Conservation (phyloP, 2,113 vertebrate genomes). For the Promerops cafer region DNA sequence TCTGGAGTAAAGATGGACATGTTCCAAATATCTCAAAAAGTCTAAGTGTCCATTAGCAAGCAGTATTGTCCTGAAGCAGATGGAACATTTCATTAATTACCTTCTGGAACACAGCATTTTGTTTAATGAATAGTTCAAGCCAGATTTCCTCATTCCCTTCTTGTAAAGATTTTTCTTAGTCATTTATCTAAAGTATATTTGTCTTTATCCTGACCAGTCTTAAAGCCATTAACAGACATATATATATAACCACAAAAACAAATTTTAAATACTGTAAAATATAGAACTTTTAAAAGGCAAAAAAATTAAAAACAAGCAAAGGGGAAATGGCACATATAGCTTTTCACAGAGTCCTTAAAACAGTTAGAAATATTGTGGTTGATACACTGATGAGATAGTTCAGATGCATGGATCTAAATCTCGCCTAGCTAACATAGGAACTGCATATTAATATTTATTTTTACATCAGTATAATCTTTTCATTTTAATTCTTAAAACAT, state of each 20-base stretch:
- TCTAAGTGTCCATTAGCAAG: neutral
- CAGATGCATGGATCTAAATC: neutral
- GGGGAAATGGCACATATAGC: neutral
- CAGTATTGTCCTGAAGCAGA: neutral
- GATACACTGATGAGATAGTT: neutral
- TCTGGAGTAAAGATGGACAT: neutral
- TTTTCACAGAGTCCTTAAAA: neutral
- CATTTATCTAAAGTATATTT: neutral
- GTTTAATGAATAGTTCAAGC: neutral
- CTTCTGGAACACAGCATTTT: neutral
- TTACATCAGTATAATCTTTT: neutral
- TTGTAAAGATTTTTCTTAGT: neutral
- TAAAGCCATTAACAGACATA: neutral
- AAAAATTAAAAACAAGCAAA: neutral
- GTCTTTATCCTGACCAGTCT: neutral
- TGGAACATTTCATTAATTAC: neutral
- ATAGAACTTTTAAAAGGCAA: neutral
- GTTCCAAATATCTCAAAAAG: neutral
- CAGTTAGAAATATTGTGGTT: neutral
- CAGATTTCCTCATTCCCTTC: neutral
- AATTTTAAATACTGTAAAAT: neutral
- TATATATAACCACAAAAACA: neutral
- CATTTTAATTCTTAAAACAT: neutral
- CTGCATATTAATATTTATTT: neutral
- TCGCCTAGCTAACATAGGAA: neutral